Evolutionary conservation across 1,140 invertebrate species (phyloP), one percentile per base, ranked within the genome.

Genomic region (Drosophila suzukii): DNA sequence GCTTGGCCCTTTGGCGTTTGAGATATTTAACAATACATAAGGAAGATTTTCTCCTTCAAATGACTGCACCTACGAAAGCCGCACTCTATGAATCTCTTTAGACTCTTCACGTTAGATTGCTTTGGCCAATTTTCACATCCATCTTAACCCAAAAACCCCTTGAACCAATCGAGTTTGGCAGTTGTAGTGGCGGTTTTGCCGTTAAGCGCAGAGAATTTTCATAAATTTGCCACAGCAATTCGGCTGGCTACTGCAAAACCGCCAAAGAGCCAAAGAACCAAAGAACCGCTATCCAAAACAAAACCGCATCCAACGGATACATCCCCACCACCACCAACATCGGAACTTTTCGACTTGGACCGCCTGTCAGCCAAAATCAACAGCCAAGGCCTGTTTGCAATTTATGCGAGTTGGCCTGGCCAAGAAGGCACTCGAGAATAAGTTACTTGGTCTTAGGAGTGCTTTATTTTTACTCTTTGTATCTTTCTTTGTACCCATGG

Each of bases 221-320:
- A 78, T 83, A 81, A 83, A 81, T 81, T 81, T 61, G 55, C 58
- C 47, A 81, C 61, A 78, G 75, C 80, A 63, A 78, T 81, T 78
- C 66, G 60, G 49, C 50, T 44, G 72, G 62, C 76, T 79, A 76
- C 81, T 39, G 68, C 55, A 59, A 60, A 34, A 27, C 43, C 43
- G 41, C 38, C 54, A 43, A 15, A 43, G 34, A 39, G 11, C 17
- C 43, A 20, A 15, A 30, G 46, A 27, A n/a, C 34, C 41, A 27
- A 57, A 55, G 46, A 49, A 65, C 46, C 41, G 77, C 62, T 49
- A 75, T 60, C 66, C 72, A 44, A 47, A 63, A 56, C 73, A 61
- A 44, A 62, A 49, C 62, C 75, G 61, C 55, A 77, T 56, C 58
- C 38, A 58, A 36, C 62, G 61, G 51, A 50, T 55, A 39, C 59